phyloP scores from a whole-genome alignment of 2,797 vertebrate genomes.

The Chanos chanos region DNA sequence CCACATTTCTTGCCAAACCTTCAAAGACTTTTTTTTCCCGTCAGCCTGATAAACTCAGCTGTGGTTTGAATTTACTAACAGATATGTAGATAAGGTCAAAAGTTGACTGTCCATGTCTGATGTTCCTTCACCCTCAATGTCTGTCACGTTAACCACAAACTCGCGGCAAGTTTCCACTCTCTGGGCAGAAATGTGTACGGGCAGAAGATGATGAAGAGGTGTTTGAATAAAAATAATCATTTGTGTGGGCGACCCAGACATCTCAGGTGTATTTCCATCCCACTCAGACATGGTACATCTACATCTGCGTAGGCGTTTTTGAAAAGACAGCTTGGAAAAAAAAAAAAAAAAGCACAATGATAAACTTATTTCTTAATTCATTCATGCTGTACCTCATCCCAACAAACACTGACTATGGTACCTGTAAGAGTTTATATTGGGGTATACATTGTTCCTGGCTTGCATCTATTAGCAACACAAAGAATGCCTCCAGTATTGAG shows the following conservation, averaged over 20 bases:
- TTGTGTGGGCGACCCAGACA: constrained; percentile 54
- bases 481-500: constrained; percentile 47
- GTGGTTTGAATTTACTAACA: constrained; percentile 15
- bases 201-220: constrained; percentile 23
- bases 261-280: constrained; percentile 50
- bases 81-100: constrained; percentile 32
- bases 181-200: constrained; percentile 32
- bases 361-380: constrained; percentile 9
- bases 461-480: constrained; percentile 52
- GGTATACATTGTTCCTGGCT: constrained; percentile 58
- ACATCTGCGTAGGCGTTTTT: constrained; percentile 22
- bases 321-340: constrained; percentile 21
- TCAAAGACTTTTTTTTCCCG: no score
- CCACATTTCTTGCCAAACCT: neutral
- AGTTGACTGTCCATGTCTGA: constrained; percentile 34
- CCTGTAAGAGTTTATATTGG: neutral
- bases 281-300: constrained; percentile 42
- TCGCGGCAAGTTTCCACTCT: constrained; percentile 61
- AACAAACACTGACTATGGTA: neutral
- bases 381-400: neutral
- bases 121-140: constrained; percentile 40
- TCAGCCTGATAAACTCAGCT: constrained; percentile 32
- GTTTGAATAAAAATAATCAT: constrained; percentile 62
- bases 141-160: constrained; percentile 68
- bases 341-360: neutral